phyloP scores from a whole-genome alignment of 2,888 invertebrate genomes.

The Netelia inedita region DNA sequence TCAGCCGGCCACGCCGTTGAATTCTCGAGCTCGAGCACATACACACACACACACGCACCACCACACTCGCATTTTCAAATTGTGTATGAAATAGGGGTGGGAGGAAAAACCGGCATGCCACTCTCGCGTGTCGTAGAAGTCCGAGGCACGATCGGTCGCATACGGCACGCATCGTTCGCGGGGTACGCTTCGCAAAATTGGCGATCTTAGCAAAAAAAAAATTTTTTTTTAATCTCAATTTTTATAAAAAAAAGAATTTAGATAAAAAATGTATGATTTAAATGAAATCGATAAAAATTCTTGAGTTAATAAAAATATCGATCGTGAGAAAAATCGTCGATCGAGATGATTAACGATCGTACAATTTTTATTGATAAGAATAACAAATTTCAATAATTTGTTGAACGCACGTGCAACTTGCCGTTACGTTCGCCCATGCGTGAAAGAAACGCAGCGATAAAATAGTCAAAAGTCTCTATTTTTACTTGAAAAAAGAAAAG shows the following conservation, averaged over 20 bases:
- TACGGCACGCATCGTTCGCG: conserved; percentile 35
- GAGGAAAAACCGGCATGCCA: conserved; percentile 66
- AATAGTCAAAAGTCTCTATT: neutral
- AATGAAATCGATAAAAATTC: neutral
- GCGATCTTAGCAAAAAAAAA: neutral
- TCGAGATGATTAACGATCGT: too few relatives aligned
- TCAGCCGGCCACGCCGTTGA: conserved; percentile 62
- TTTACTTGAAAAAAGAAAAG: neutral
- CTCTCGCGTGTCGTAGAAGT: conserved; percentile 46
- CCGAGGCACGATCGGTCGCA: neutral
- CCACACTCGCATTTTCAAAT: neutral
- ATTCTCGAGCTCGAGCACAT: conserved; percentile 55
- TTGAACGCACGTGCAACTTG: neutral
- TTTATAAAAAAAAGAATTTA: neutral
- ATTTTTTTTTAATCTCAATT: too few relatives aligned
- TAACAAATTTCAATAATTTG: neutral
- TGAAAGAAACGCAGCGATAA: neutral
- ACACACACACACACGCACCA: neutral
- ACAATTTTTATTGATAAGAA: neutral
- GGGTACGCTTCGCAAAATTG: conserved; percentile 35
- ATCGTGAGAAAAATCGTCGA: too few relatives aligned
- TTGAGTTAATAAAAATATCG: too few relatives aligned
- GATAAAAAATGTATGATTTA: neutral
- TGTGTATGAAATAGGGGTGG: conserved; percentile 53
- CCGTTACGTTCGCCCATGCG: too few relatives aligned